A percentile compares a stretch with the other conserved stretches of the same genome.
Conservation (phyloP, 2,797 vertebrate species). For the Huso huso region DNA sequence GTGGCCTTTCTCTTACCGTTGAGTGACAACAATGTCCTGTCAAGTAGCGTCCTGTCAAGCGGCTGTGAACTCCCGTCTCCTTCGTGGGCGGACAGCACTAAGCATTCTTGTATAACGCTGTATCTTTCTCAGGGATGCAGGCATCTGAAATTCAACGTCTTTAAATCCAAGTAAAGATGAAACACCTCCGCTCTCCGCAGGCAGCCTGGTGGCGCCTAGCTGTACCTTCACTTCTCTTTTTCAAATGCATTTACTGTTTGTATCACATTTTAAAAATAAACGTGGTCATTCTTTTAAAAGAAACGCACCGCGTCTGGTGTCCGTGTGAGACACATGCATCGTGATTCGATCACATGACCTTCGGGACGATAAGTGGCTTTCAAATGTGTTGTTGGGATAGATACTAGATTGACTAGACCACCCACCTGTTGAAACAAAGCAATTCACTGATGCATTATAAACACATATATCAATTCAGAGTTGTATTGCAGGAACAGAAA, state of each 20-base stretch:
- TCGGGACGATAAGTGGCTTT: too few relatives aligned
- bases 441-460: neutral
- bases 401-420: neutral
- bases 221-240: neutral
- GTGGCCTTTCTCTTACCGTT: conserved; percentile 10
- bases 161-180: conserved; percentile 28
- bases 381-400: too few relatives aligned
- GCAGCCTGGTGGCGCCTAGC: neutral
- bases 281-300: neutral
- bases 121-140: conserved; percentile 70
- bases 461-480: too few relatives aligned
- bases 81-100: conserved; percentile 36
- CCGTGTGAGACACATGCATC: neutral
- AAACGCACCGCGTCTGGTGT: neutral
- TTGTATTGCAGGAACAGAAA: too few relatives aligned
- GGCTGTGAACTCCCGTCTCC: conserved; percentile 19
- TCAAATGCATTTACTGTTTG: neutral
- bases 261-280: neutral
- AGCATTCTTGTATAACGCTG: conserved; percentile 34
- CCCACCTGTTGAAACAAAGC: neutral
- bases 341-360: too few relatives aligned
- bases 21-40: neutral
- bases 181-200: conserved; percentile 24
- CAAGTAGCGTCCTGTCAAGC: conserved; percentile 28
- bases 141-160: conserved; percentile 60